A percentile compares a stretch with the other conserved stretches of the same genome.
Conservation (phyloP, 2,888 invertebrate species). For the Stenolophus ochropezus region DNA sequence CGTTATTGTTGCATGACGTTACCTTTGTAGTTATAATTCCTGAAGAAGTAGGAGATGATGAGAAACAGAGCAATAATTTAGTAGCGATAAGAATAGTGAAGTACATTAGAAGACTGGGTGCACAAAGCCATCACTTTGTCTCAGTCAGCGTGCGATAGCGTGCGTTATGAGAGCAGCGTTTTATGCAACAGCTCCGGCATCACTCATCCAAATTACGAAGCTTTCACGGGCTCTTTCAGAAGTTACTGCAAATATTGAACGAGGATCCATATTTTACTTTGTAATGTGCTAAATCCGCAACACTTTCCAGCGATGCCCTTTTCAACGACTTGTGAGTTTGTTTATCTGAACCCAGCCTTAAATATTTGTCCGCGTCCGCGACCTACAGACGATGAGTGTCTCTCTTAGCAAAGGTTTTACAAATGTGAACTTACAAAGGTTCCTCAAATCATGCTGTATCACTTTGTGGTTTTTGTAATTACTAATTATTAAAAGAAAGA, state of each 20-base stretch:
- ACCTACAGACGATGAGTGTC: too few species aligned
- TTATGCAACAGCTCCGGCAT: constrained; percentile 25
- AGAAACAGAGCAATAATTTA: background rate
- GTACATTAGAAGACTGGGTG: background rate
- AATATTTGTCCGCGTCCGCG: constrained; percentile 22
- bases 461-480: too few species aligned
- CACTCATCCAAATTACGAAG: constrained; percentile 36
- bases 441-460: too few species aligned
- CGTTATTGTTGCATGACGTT: too few species aligned
- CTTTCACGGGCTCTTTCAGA: constrained; percentile 34
- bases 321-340: constrained; percentile 8
- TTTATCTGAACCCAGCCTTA: constrained; percentile 35
- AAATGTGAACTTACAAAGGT: too few species aligned
- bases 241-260: constrained; percentile 48
- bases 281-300: constrained; percentile 53
- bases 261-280: constrained; percentile 53
- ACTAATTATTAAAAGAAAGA: too few species aligned
- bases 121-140: constrained; percentile 6
- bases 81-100: background rate
- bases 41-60: too few species aligned
- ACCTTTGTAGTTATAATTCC: too few species aligned
- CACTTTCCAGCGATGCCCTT: constrained; percentile 32
- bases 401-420: too few species aligned
- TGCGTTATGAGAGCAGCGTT: background rate
- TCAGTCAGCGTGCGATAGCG: background rate